Base-by-base conservation (phyloP, 2,888 invertebrate genomes). In the Chironomus riparius region DNA sequence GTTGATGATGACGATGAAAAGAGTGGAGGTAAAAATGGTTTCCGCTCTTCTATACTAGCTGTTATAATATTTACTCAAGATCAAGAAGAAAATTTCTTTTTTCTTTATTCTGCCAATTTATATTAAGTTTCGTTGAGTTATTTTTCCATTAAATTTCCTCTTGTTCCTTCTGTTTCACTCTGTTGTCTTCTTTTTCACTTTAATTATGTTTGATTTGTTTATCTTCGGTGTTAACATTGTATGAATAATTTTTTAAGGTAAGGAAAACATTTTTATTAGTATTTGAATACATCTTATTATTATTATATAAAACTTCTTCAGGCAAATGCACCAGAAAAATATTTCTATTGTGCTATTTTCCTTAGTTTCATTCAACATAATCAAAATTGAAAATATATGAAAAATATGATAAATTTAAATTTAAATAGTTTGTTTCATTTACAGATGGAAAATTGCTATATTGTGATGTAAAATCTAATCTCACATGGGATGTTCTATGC, bases 11-110 rank as follows among this genome's bases (percentile, higher is more conserved):
- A 38, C 38, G 38, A 38, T 56, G 56, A 56, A 56, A 38, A 61
- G 71, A 71, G 15, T 13, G 24, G 71, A 50, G 56, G 71, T 50
- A 47, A 21, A 50, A 71, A 71, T 71, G 50, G 71, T 50, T 71
- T 50, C 56, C 47, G 71, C 22, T 24, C 18, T 38, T 38, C 38
- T 38, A 38, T 10, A 38, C 38, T 38, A 38, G 38, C 38, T 38
- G 38, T 38, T 38, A 38, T 38, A 38, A 38, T 38, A 38, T 38
- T 38, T 38, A 10, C 38, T 38, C 38, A 38, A 38, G 38, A 38
- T 38, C 38, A 38, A 38, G 38, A 38, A 38, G 38, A 38, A 38
- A 38, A 38, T 38, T 56, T 56, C 1, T 15, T 18, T 10, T 56
- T 56, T 15, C 56, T 50, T 38, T 38, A 10, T 10, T 38, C 38